phyloP scores from a whole-genome alignment of 2,113 vertebrate species.

The Hyla sarda region DNA sequence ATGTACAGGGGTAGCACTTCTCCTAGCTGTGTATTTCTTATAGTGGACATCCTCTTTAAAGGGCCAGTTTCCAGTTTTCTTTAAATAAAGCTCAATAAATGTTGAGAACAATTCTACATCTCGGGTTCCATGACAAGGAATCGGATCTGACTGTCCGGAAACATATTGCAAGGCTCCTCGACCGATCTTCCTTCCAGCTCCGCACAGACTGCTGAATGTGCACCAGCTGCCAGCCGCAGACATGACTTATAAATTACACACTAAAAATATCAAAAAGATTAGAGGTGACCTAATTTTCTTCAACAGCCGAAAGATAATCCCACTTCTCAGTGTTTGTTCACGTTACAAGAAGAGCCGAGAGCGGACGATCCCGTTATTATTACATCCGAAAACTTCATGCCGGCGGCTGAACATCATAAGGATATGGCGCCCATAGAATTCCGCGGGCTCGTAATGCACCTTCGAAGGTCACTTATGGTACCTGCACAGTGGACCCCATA shows the following conservation, averaged over 20 bases:
- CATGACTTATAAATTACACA: constrained; percentile 50
- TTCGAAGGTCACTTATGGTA: too few species aligned
- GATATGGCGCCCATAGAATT: too few species aligned
- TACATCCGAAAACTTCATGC: not conserved
- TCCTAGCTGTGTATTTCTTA: not conserved
- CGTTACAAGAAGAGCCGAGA: not conserved
- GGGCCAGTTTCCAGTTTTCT: not conserved
- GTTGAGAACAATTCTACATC: not conserved
- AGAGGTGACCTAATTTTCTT: constrained; percentile 52
- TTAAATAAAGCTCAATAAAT: not conserved
- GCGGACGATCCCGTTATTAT: not conserved
- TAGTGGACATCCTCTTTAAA: not conserved
- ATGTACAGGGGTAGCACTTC: too few species aligned
- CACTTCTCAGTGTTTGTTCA: constrained; percentile 8
- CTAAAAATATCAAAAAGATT: constrained; percentile 55
- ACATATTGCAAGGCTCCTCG: constrained; percentile 11
- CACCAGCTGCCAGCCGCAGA: constrained; percentile 42
- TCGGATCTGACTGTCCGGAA: not conserved
- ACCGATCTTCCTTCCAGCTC: not conserved
- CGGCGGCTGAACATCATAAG: too few species aligned
- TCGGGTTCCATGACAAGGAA: not conserved
- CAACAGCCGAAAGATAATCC: constrained; percentile 44
- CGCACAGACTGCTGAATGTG: constrained; percentile 38
- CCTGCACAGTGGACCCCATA: too few species aligned
- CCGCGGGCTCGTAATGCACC: too few species aligned